Evolutionary conservation across 1,140 invertebrate genomes (phyloP).

Genomic region (Globodera rostochiensis): DNA sequence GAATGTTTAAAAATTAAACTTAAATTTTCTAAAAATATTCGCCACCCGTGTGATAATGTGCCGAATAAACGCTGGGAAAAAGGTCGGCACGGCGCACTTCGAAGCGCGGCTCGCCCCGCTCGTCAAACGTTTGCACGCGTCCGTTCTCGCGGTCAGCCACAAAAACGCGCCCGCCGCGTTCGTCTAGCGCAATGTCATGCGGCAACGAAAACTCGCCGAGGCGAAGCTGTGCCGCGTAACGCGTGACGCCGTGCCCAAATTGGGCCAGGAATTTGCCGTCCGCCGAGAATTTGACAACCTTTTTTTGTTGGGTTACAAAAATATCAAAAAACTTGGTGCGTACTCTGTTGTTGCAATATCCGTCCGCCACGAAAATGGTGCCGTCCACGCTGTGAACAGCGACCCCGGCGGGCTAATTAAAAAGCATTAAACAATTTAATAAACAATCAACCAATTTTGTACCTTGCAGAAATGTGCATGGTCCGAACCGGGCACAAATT

Average conservation of each 20-base stretch:
- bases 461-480: slow-evolving; percentile 84
- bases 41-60: slow-evolving; percentile 43
- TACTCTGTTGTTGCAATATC: slow-evolving; percentile 81
- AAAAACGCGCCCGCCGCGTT: slow-evolving; percentile 77
- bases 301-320: slow-evolving; percentile 32
- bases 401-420: slow-evolving; percentile 77
- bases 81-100: slow-evolving; percentile 40
- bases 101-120: slow-evolving; percentile 49
- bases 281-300: slow-evolving; percentile 81
- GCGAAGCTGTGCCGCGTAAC: slow-evolving; percentile 15
- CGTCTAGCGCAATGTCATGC: slow-evolving; percentile 80
- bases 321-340: no score
- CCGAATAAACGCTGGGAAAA: slow-evolving; percentile 54
- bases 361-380: slow-evolving; percentile 88
- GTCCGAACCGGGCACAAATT: slow-evolving; percentile 80
- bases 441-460: neutral
- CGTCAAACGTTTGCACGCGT: slow-evolving; percentile 78
- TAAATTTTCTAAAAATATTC: neutral
- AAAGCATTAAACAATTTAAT: slow-evolving; percentile 2
- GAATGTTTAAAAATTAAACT: slow-evolving; percentile 11
- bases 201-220: slow-evolving; percentile 76
- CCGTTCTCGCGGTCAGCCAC: slow-evolving; percentile 88
- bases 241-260: slow-evolving; percentile 30
- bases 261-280: slow-evolving; percentile 70
- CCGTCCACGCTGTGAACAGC: slow-evolving; percentile 78